Percentiles rank a stretch among this genome's conserved stretches.
These are phyloP conservation scores for Buathra laborator DNA, from an alignment of 2,888 invertebrate species.

Conservation along the genomic window DNA sequence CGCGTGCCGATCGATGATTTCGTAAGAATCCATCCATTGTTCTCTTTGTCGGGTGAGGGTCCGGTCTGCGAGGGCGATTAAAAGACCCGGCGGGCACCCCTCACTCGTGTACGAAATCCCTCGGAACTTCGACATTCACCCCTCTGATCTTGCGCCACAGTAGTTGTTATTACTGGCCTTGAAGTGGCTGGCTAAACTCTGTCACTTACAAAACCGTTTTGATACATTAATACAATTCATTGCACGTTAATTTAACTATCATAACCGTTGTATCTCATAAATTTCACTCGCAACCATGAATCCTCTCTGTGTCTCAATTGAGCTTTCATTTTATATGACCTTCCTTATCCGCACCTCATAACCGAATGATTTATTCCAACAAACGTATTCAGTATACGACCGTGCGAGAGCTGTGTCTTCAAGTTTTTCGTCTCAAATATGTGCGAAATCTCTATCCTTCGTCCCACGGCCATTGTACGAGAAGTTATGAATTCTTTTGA, in stretches of 20 bases:
- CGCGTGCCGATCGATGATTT: conserved; percentile 71
- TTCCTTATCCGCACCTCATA: conserved; percentile 36
- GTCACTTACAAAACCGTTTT: conserved; percentile 64
- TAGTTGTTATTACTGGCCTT: conserved; percentile 58
- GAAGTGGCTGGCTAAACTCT: conserved; percentile 61
- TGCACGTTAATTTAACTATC: conserved; percentile 62
- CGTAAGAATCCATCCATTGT: conserved; percentile 67
- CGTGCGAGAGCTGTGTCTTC: conserved; percentile 26
- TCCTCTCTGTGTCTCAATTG: not conserved
- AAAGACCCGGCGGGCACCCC: conserved; percentile 47
- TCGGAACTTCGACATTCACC: conserved; percentile 46
- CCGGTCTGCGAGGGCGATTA: conserved; percentile 63
- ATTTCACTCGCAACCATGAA: conserved; percentile 36
- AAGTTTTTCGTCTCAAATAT: conserved; percentile 51
- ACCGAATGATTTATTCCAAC: conserved; percentile 63
- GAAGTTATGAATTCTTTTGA: conserved; percentile 84
- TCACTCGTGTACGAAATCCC: conserved; percentile 21
- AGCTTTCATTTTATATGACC: conserved; percentile 37
- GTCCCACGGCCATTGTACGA: conserved; percentile 39
- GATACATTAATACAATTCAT: conserved; percentile 64
- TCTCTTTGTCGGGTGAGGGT: conserved; percentile 51
- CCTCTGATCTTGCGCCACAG: conserved; percentile 38
- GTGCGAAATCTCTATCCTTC: conserved; percentile 73
- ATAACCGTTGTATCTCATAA: conserved; percentile 38
- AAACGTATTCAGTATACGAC: conserved; percentile 48